These are phyloP conservation scores for Tenthredo amoena DNA, from an alignment of 2,888 invertebrate species.

Conservation along the genomic window DNA sequence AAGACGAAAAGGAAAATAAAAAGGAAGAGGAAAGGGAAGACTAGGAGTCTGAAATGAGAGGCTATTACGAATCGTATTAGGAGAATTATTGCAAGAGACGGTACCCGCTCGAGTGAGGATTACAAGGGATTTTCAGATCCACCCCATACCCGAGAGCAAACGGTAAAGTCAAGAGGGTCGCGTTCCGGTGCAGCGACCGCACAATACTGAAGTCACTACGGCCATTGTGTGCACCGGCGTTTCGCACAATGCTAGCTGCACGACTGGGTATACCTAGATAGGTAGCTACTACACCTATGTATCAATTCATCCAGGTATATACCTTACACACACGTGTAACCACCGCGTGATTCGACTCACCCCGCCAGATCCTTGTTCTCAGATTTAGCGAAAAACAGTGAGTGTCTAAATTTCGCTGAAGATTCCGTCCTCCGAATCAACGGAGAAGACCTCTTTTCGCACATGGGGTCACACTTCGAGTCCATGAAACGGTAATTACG, in stretches of 20 bases:
- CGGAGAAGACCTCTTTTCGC: not conserved
- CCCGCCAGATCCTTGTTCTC: not conserved
- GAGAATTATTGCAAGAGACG: conserved; percentile 18
- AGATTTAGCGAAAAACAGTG: not conserved
- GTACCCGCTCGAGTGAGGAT: conserved; percentile 61
- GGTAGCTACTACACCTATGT: conserved; percentile 1
- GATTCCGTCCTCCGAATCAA: too few relatives aligned
- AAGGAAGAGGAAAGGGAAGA: not conserved
- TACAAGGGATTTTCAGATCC: conserved; percentile 69
- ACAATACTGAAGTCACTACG: conserved; percentile 48
- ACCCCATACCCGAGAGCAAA: conserved; percentile 60
- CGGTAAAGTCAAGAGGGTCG: conserved; percentile 61
- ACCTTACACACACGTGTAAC: not conserved
- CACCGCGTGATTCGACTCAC: too few relatives aligned
- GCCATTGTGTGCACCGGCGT: conserved; percentile 29
- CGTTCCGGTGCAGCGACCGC: conserved; percentile 60
- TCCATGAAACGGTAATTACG: not conserved
- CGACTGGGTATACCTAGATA: not conserved
- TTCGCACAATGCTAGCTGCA: conserved; percentile 30
- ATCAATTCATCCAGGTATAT: conserved; percentile 13
- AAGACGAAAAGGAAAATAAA: not conserved
- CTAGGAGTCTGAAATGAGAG: not conserved
- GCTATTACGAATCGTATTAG: conserved; percentile 35
- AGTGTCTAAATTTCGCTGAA: too few relatives aligned
- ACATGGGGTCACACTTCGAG: not conserved